These are phyloP conservation scores for Thecophora atra DNA, from an alignment of 2,888 invertebrate species.

Conservation along the genomic window DNA sequence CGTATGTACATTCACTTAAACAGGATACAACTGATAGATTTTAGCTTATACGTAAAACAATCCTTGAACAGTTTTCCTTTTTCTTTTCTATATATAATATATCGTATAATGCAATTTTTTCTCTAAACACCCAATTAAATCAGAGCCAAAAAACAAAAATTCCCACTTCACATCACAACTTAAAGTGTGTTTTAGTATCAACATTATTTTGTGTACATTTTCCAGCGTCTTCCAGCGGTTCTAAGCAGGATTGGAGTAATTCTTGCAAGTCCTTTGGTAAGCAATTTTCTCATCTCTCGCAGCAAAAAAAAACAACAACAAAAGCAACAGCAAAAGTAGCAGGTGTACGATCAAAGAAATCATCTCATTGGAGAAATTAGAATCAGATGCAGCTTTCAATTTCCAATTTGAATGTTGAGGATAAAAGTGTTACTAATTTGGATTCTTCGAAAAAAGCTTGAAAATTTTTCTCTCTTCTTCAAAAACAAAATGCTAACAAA, in stretches of 20 bases:
- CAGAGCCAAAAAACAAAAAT: constrained; percentile 23
- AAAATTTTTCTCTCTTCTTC: too few species aligned
- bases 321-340: constrained; percentile 32
- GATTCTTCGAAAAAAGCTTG: too few species aligned
- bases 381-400: too few species aligned
- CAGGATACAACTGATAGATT: neutral
- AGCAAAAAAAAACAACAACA: constrained; percentile 27
- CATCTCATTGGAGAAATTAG: too few species aligned
- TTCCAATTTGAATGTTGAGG: too few species aligned
- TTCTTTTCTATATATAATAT: neutral
- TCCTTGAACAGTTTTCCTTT: constrained; percentile 15
- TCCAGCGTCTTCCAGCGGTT: constrained; percentile 94
- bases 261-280: constrained; percentile 96
- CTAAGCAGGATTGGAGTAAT: constrained; percentile 96
- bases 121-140: constrained; percentile 24
- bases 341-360: too few species aligned
- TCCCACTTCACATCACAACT: constrained; percentile 48
- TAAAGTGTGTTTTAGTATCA: constrained; percentile 67
- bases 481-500: too few species aligned
- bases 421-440: too few species aligned
- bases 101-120: constrained; percentile 1
- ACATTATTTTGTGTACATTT: constrained; percentile 68
- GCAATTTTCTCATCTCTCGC: constrained; percentile 64
- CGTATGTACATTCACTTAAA: constrained; percentile 4
- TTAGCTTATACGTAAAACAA: constrained; percentile 24